Conservation (phyloP, 2,797 vertebrate genomes). For the Sebastes flavidus region DNA sequence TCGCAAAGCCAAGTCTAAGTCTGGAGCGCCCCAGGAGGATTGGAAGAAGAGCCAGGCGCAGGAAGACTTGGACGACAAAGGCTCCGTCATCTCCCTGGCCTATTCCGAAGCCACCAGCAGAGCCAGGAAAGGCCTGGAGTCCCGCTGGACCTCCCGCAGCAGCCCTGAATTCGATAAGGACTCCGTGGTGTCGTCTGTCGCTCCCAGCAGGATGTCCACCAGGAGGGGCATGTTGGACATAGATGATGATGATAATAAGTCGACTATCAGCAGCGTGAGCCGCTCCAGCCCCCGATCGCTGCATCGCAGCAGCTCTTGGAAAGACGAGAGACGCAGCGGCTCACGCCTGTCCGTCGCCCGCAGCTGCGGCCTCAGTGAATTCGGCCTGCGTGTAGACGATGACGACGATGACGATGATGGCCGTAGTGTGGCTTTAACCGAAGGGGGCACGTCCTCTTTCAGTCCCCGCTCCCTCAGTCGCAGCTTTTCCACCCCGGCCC, state of each 20-base stretch:
- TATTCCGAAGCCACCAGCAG: slow-evolving; percentile 87
- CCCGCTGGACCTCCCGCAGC: slow-evolving; percentile 86
- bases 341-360: slow-evolving; percentile 87
- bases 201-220: slow-evolving; percentile 85
- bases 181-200: slow-evolving; percentile 84
- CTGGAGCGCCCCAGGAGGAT: slow-evolving; percentile 71
- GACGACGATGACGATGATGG: slow-evolving; percentile 79
- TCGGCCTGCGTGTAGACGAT: slow-evolving; percentile 71
- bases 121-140: slow-evolving; percentile 87
- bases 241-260: slow-evolving; percentile 85
- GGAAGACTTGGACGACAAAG: slow-evolving; percentile 81
- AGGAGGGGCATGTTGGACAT: slow-evolving; percentile 77
- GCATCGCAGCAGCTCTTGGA: slow-evolving; percentile 86
- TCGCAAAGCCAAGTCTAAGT: slow-evolving; percentile 81
- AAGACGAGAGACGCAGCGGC: slow-evolving; percentile 80
- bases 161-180: slow-evolving; percentile 88
- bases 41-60: slow-evolving; percentile 69
- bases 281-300: slow-evolving; percentile 80
- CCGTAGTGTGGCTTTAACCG: slow-evolving; percentile 80
- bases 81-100: slow-evolving; percentile 85
- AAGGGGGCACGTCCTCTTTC: slow-evolving; percentile 79
- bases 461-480: slow-evolving; percentile 87
- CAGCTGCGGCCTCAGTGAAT: slow-evolving; percentile 88
- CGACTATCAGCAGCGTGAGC: slow-evolving; percentile 84
- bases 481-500: slow-evolving; percentile 89